Conservation (phyloP, 2,888 invertebrate species). For the Dicyrtoma fusca region DNA sequence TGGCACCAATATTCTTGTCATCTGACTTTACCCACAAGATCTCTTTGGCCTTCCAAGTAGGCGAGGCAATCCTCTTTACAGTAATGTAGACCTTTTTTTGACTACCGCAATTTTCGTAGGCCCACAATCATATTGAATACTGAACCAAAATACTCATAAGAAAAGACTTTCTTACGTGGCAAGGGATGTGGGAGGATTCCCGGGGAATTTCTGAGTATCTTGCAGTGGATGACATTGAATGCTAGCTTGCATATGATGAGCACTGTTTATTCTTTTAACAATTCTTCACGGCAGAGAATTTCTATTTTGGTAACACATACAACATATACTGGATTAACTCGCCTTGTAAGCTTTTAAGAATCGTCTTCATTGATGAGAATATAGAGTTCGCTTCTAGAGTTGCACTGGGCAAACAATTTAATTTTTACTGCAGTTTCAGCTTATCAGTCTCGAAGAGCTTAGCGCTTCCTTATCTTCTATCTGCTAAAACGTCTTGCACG, state of each 20-base stretch:
- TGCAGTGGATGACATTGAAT: slow-evolving; percentile 54
- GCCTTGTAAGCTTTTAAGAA: slow-evolving; percentile 1
- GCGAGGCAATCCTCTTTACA: slow-evolving; percentile 10
- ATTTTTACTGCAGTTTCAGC: background rate
- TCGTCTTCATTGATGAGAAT: background rate
- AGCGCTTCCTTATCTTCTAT: too few species aligned
- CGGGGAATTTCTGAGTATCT: slow-evolving; percentile 57
- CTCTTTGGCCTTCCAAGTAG: background rate
- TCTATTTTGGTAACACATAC: slow-evolving; percentile 13
- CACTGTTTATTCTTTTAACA: background rate
- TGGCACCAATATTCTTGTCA: slow-evolving; percentile 15
- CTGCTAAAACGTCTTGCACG: too few species aligned
- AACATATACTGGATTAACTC: background rate
- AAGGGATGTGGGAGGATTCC: slow-evolving; percentile 48
- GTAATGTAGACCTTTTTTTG: background rate
- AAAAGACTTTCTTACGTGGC: slow-evolving; percentile 36
- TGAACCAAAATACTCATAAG: background rate
- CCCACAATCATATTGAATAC: background rate
- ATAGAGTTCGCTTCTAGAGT: background rate
- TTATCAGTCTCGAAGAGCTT: background rate
- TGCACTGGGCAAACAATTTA: background rate
- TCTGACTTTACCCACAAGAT: slow-evolving; percentile 6
- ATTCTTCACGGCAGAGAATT: background rate
- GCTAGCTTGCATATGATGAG: background rate
- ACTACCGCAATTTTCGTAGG: background rate